Conservation (phyloP, 2,797 vertebrate species). For the Pseudochirops corinnae region DNA sequence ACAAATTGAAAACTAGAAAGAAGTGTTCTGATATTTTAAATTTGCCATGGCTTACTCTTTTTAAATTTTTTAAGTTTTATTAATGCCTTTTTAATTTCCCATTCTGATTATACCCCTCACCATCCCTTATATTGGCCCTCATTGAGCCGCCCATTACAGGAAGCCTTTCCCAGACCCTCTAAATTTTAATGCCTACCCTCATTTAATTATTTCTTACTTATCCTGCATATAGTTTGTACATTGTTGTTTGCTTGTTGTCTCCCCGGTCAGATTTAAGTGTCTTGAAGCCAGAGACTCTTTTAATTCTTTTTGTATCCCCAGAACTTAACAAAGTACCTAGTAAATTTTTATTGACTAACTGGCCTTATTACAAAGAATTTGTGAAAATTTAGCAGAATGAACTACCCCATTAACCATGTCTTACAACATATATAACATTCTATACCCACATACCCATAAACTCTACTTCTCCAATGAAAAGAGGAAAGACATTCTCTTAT, state of each 20-base stretch:
- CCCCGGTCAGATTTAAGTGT: background rate
- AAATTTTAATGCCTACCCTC: background rate
- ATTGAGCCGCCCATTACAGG: background rate
- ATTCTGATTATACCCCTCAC: background rate
- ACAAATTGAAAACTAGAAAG: constrained; percentile 37
- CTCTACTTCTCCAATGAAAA: background rate
- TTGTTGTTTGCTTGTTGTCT: background rate
- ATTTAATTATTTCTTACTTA: background rate
- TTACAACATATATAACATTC: background rate
- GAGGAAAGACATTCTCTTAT: background rate
- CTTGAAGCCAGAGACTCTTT: background rate
- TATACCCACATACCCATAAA: background rate
- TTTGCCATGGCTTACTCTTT: background rate
- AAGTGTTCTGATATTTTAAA: constrained; percentile 54
- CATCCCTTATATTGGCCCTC: background rate
- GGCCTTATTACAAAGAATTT: background rate
- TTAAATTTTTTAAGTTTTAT: background rate
- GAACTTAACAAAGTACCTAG: background rate
- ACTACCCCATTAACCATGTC: background rate
- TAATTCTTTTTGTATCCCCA: background rate
- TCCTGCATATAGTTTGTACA: background rate
- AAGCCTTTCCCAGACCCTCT: background rate
- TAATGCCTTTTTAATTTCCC: background rate
- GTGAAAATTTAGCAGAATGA: background rate
- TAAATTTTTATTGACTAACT: background rate